Evolutionary conservation across 2,113 vertebrate species (phyloP), one percentile per base, ranked within the genome.

Genomic region (Pseudonaja textilis): DNA sequence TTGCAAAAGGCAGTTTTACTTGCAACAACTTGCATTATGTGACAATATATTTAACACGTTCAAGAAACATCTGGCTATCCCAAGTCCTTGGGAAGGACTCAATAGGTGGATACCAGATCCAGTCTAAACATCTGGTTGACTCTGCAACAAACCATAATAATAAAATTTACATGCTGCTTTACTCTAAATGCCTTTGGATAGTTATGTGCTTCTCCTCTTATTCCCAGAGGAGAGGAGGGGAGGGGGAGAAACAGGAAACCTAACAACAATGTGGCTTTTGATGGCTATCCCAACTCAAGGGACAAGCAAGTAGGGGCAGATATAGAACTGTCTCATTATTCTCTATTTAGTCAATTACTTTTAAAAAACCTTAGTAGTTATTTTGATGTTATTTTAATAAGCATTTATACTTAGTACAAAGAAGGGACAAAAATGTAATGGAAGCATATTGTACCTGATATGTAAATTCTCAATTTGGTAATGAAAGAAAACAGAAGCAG

Each of bases 401-500:
- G 9, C 10, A 45, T 55, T 59, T 54, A 34, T 22, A 10, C 5
- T 89, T 47, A 50, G 34, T 1, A 56, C n/a, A 12, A 18, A 57
- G 25, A 50, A 20, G 91, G 89, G 59, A 93, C 34, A 52, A 88
- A 14, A 91, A 59, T 11, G 54, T 45, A 50, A 18, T 50, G 10
- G 61, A 54, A 88, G 23, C 26, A 34, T 55, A 50, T 74, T 92
- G 29, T 50, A 64, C 34, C 3, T 55, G 88, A 47, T 85, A 93
- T 89, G 61, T 90, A 88, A 95, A 96, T 95, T 93, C 86, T 89
- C 93, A 91, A 93, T 94, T 50, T 89, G 42, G 69, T 94, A 47
- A 57, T 87, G 23, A 87, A 85, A 94, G 88, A 90, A 91, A 90
- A 92, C 88, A 2, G 90, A 92, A 90, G 90, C 61, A 93, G 94